phyloP scores from a whole-genome alignment of 2,113 vertebrate genomes.

The Galeopterus variegatus region DNA sequence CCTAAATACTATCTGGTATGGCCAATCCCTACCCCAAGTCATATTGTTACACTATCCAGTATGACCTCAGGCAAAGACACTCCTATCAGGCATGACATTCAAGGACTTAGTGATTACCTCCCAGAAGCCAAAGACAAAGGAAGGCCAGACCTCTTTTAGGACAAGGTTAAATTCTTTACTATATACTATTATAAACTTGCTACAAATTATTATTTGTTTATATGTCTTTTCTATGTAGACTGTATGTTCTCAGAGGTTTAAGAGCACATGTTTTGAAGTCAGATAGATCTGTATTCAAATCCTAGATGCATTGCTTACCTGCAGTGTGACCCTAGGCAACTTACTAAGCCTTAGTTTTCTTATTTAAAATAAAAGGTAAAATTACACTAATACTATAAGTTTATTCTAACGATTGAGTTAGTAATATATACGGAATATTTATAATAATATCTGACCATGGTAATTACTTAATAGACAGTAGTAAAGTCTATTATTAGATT shows the following conservation, averaged over 20 bases:
- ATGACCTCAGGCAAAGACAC: not conserved
- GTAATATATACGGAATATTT: not conserved
- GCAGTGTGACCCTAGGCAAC: not conserved
- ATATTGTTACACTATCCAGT: not conserved
- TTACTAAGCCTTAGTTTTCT: not conserved
- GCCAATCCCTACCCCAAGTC: not conserved
- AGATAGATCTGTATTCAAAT: not conserved
- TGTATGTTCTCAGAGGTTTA: not conserved
- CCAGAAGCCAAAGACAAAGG: not conserved
- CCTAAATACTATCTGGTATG: not conserved
- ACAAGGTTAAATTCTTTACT: not conserved
- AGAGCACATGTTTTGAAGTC: not conserved
- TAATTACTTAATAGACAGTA: conserved; percentile 64
- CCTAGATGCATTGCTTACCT: not conserved
- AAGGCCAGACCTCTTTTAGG: not conserved
- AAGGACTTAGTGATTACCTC: not conserved
- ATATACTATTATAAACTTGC: not conserved
- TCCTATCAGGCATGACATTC: not conserved
- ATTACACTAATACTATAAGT: conserved; percentile 31
- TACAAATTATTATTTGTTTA: not conserved
- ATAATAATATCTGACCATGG: not conserved
- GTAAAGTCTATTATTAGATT: conserved; percentile 51
- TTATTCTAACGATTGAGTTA: conserved; percentile 42
- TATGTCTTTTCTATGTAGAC: not conserved
- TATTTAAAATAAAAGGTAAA: not conserved